phyloP scores from a whole-genome alignment of 1,140 invertebrate genomes.

The Trichonephila clavipes region DNA sequence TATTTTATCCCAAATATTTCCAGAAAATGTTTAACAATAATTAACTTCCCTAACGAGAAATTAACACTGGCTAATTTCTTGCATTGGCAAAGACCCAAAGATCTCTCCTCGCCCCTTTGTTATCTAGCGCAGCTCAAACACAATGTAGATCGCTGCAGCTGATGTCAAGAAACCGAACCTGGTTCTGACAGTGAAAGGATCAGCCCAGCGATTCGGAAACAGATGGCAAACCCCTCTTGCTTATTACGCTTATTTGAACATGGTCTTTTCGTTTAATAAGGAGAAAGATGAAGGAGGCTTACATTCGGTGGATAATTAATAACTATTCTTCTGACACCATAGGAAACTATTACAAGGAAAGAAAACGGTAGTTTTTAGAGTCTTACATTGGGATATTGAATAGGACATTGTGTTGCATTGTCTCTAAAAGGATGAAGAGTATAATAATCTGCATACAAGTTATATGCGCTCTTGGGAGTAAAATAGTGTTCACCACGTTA shows the following conservation, averaged over 20 bases:
- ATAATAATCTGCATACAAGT: too few relatives aligned
- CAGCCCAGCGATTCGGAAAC: slow-evolving; percentile 5
- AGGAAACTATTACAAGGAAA: background rate
- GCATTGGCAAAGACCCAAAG: slow-evolving; percentile 24
- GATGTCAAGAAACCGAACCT: slow-evolving; percentile 32
- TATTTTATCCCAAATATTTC: background rate
- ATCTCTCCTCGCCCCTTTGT: background rate
- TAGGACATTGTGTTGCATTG: too few relatives aligned
- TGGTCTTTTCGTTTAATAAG: background rate
- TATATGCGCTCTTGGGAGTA: too few relatives aligned
- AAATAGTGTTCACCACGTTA: too few relatives aligned
- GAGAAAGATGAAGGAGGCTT: slow-evolving; percentile 10
- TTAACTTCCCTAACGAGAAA: background rate
- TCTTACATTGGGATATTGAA: too few relatives aligned
- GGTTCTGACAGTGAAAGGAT: slow-evolving; percentile 19
- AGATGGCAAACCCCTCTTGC: background rate
- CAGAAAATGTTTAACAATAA: background rate
- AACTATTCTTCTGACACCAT: background rate
- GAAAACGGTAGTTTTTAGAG: too few relatives aligned
- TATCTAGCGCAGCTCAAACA: background rate
- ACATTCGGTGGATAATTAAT: background rate
- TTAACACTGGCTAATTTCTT: slow-evolving; percentile 40
- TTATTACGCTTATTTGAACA: slow-evolving; percentile 33
- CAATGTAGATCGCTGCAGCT: background rate
- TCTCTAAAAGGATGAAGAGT: too few relatives aligned